Conservation (phyloP, 2,113 vertebrate genomes). For the Herpetotheres cachinnans region DNA sequence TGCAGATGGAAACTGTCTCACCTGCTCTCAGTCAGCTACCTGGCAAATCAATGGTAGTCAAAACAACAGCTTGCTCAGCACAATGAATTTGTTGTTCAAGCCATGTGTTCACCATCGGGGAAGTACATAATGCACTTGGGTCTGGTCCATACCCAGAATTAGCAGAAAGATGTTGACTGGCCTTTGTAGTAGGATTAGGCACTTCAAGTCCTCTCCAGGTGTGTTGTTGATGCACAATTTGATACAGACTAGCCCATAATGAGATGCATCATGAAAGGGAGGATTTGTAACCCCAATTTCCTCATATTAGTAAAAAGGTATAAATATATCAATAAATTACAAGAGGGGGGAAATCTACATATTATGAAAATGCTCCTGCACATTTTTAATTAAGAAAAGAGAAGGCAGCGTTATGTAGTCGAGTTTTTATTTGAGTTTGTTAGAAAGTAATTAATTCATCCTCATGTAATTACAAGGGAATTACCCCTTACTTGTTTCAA, state of each 20-base stretch:
- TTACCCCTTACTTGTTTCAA: slow-evolving; percentile 17
- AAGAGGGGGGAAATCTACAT: not conserved
- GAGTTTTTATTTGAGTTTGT: slow-evolving; percentile 31
- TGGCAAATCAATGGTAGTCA: not conserved
- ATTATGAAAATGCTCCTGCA: not conserved
- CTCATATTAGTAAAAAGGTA: not conserved
- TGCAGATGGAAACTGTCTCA: slow-evolving; percentile 1
- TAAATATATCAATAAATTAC: not conserved
- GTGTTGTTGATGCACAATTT: not conserved
- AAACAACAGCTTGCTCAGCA: not conserved
- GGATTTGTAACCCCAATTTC: not conserved
- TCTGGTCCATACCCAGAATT: not conserved
- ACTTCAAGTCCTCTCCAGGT: not conserved
- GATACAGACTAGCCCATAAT: not conserved
- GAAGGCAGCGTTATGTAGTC: not conserved
- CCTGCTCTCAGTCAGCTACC: not conserved
- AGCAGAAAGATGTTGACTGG: not conserved
- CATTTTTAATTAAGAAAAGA: slow-evolving; percentile 28
- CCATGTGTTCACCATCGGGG: not conserved
- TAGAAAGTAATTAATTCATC: slow-evolving; percentile 60
- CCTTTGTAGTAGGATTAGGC: not conserved
- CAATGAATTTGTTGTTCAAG: not conserved
- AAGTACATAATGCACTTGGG: not conserved
- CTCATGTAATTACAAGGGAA: slow-evolving; percentile 30
- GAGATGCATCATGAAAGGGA: not conserved